A percentile compares a stretch with the other conserved stretches of the same genome.
Conservation (phyloP, 2,113 vertebrate species). For the Austrofundulus limnaeus region DNA sequence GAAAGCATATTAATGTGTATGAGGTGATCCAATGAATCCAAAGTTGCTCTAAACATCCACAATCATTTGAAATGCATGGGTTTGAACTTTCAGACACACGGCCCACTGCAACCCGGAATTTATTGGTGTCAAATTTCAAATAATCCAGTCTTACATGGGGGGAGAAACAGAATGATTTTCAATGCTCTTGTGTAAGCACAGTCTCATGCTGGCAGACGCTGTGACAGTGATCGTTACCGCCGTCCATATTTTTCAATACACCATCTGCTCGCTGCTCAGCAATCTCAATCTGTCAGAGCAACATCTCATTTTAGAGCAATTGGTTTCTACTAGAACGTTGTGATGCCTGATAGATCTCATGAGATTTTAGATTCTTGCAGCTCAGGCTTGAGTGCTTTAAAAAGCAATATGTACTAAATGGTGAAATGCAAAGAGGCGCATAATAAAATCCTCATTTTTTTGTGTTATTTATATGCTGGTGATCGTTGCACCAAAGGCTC, state of each 20-base stretch:
- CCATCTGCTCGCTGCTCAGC: slow-evolving; percentile 58
- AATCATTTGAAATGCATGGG: slow-evolving; percentile 58
- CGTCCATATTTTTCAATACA: slow-evolving; percentile 45
- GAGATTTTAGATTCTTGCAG: no score
- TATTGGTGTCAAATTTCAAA: slow-evolving; percentile 16
- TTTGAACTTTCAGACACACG: slow-evolving; percentile 31
- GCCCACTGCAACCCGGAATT: slow-evolving; percentile 7
- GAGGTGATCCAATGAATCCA: slow-evolving; percentile 22
- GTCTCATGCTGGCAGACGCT: slow-evolving; percentile 35
- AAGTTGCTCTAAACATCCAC: slow-evolving; percentile 9
- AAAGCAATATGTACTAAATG: neutral
- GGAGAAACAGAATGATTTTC: slow-evolving; percentile 27
- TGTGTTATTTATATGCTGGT: neutral
- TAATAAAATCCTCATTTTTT: neutral
- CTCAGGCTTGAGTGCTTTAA: no score
- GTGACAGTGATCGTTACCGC: slow-evolving; percentile 47
- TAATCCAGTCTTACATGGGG: slow-evolving; percentile 20
- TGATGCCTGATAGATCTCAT: neutral
- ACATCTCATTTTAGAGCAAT: slow-evolving; percentile 30
- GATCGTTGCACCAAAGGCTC: neutral
- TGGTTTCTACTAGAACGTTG: slow-evolving; percentile 8
- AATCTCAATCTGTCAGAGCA: slow-evolving; percentile 19
- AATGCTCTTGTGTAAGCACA: slow-evolving; percentile 30
- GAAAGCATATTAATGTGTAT: slow-evolving; percentile 20
- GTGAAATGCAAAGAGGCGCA: neutral